Percentiles rank a stretch among this genome's conserved stretches.
Conservation (phyloP, 1,140 invertebrate species). For the Pseudomyrmex pallidus region DNA sequence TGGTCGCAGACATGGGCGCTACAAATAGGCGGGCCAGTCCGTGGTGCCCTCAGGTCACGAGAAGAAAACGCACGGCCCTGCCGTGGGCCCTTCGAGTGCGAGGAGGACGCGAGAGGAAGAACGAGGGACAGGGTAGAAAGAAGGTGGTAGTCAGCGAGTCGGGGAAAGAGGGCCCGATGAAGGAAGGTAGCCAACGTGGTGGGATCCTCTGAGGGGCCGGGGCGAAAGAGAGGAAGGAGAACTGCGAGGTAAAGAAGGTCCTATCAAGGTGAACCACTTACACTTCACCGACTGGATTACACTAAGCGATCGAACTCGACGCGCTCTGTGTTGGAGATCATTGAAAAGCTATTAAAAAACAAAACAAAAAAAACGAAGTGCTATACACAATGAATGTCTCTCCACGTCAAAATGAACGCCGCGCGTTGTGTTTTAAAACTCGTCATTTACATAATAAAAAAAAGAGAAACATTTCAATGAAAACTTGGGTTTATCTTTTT, state of each 20-base stretch:
- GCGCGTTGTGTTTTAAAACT: too few relatives aligned
- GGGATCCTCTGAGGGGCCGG: conserved; percentile 44
- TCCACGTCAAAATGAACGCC: too few relatives aligned
- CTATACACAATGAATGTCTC: too few relatives aligned
- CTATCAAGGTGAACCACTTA: conserved; percentile 84
- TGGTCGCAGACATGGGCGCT: conserved; percentile 83
- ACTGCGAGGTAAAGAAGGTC: conserved; percentile 69
- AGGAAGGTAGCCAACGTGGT: conserved; percentile 43
- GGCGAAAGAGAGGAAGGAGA: conserved; percentile 11
- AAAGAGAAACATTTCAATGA: too few relatives aligned
- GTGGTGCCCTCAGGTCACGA: conserved; percentile 81
- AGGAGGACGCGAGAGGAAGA: conserved; percentile 54
- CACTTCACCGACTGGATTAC: conserved; percentile 83
- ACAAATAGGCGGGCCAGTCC: conserved; percentile 83
- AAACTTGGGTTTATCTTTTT: too few relatives aligned
- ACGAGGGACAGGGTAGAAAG: conserved; percentile 37
- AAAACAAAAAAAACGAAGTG: too few relatives aligned
- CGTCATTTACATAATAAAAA: too few relatives aligned
- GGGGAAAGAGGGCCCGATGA: conserved; percentile 52
- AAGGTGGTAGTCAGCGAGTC: conserved; percentile 36
- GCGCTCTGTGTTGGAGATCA: neutral
- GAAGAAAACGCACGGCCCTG: conserved; percentile 78
- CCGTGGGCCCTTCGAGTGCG: conserved; percentile 63
- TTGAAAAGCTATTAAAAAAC: too few relatives aligned
- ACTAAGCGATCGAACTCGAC: conserved; percentile 81